A percentile compares a stretch with the other conserved stretches of the same genome.
phyloP scores from a whole-genome alignment of 37 sponge, comb jelly and placozoan genomes.

The Tethya wilhelma region DNA sequence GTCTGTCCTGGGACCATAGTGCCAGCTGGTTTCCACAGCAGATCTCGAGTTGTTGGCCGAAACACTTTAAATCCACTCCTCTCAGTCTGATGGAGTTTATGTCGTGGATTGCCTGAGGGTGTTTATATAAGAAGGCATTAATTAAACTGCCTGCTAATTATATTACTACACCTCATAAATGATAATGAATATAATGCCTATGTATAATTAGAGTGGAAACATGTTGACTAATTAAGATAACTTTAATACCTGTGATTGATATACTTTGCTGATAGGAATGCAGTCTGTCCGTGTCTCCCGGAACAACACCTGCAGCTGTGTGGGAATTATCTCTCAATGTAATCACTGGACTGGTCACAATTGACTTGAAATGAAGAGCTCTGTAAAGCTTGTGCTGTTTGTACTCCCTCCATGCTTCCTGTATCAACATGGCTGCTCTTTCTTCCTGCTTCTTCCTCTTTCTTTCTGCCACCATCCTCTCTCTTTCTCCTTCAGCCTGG shows the following conservation, averaged over 20 bases:
- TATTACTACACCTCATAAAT: too few relatives aligned
- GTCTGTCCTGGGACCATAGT: too few relatives aligned
- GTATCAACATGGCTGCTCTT: conserved; percentile 54
- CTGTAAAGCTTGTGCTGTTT: conserved; percentile 19
- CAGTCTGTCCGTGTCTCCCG: not conserved
- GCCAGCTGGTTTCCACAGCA: too few relatives aligned
- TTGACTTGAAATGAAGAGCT: conserved; percentile 32
- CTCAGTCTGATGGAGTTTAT: conserved; percentile 40
- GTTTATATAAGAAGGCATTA: too few relatives aligned
- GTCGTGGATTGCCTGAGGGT: conserved; percentile 32
- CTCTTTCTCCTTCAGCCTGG: not conserved
- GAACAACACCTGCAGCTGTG: not conserved
- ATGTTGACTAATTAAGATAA: not conserved
- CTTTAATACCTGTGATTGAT: conserved; percentile 58
- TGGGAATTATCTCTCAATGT: not conserved
- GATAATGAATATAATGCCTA: not conserved
- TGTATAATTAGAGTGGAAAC: not conserved
- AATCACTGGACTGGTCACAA: conserved; percentile 62
- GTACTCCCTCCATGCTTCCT: conserved; percentile 54
- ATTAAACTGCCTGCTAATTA: not conserved
- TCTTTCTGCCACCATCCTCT: conserved; percentile 1
- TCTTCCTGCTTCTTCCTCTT: conserved; percentile 14
- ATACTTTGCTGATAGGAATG: conserved; percentile 50
- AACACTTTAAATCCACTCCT: conserved; percentile 52
- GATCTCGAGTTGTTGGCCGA: conserved; percentile 29